phyloP scores from a whole-genome alignment of 2,797 vertebrate species.

The Zonotrichia albicollis region DNA sequence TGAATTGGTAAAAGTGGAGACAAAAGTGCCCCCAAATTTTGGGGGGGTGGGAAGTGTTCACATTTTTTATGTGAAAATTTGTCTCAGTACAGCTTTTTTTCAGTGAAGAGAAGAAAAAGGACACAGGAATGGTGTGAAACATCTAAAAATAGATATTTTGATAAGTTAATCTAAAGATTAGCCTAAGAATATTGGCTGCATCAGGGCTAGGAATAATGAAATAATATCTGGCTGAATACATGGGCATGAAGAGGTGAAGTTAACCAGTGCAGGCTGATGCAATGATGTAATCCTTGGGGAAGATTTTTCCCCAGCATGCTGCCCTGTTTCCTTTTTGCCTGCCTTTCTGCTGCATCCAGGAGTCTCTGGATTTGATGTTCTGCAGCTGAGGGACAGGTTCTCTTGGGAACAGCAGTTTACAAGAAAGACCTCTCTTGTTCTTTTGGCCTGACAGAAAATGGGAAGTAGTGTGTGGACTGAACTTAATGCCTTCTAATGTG shows the following conservation, averaged over 20 bases:
- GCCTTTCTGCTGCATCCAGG: neutral
- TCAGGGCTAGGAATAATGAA: neutral
- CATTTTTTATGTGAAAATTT: neutral
- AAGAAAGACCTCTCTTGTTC: neutral
- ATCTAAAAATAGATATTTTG: neutral
- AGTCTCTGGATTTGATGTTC: neutral
- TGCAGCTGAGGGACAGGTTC: neutral
- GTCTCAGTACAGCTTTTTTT: neutral
- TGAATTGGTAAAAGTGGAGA: neutral
- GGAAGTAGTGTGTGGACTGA: neutral
- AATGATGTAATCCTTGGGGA: neutral
- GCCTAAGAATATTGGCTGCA: neutral
- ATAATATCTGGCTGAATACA: neutral
- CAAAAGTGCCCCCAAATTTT: neutral
- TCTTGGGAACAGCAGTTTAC: neutral
- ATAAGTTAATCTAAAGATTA: neutral
- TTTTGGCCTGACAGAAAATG: neutral
- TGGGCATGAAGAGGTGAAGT: neutral
- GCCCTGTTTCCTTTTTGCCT: neutral
- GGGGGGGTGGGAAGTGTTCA: neutral
- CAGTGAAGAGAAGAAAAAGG: neutral
- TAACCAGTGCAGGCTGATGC: neutral
- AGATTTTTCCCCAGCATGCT: neutral
- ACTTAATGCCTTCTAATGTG: neutral
- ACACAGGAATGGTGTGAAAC: neutral